phyloP scores from a whole-genome alignment of 2,797 vertebrate genomes.

The Mormyrus proboscirostris region DNA sequence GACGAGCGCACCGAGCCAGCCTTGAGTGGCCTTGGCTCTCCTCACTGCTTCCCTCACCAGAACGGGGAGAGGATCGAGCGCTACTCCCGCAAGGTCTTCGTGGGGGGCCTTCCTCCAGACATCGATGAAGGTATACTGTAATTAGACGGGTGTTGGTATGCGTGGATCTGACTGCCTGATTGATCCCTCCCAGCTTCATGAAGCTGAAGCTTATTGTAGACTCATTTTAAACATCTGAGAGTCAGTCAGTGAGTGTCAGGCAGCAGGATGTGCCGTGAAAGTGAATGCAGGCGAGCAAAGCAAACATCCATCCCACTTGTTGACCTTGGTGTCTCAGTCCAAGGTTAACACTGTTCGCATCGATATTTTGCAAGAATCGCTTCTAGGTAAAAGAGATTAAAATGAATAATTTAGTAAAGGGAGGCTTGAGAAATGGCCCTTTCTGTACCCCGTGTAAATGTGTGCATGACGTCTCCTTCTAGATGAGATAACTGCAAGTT shows the following conservation, averaged over 20 bases:
- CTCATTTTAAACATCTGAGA: neutral
- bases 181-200: neutral
- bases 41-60: conserved; percentile 94
- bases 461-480: conserved; percentile 16
- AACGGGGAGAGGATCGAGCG: conserved; percentile 94
- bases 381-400: neutral
- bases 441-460: neutral
- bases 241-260: neutral
- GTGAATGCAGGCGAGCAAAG: neutral
- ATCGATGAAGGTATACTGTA: conserved; percentile 86
- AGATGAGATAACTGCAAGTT: conserved; percentile 99
- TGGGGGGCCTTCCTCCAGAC: conserved; percentile 91
- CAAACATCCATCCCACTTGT: neutral
- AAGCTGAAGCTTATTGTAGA: neutral
- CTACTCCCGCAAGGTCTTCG: conserved; percentile 96
- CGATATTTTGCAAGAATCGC: neutral
- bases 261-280: neutral
- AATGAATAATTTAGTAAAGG: neutral
- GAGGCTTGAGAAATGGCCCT: neutral
- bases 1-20: conserved; percentile 89
- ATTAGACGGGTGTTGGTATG: neutral
- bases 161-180: neutral
- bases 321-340: neutral
- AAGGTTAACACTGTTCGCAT: neutral
- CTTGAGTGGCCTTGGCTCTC: conserved; percentile 83